phyloP scores from a whole-genome alignment of 2,797 vertebrate species.

The Pantherophis vulpinus region DNA sequence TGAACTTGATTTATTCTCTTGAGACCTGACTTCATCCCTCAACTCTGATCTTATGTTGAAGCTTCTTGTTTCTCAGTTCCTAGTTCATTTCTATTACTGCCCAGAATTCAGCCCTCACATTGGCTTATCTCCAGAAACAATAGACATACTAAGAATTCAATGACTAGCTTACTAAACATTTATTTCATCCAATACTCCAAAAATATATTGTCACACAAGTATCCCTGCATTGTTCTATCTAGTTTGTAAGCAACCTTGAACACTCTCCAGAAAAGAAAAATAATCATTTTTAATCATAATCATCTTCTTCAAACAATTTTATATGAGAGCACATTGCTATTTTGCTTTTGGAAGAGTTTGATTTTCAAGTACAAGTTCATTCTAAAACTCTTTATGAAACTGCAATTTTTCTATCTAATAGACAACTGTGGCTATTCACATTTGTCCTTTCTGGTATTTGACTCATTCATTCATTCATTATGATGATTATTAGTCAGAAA shows the following conservation, averaged over 20 bases:
- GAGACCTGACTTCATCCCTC: neutral
- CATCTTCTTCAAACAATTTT: neutral
- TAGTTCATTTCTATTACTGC: neutral
- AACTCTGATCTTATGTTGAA: neutral
- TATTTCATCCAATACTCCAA: neutral
- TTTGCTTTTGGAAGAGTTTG: neutral
- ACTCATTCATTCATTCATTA: neutral
- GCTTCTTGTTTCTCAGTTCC: neutral
- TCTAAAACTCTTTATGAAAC: neutral
- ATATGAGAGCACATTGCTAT: neutral
- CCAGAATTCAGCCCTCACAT: neutral
- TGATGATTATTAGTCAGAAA: neutral
- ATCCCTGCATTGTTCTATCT: neutral
- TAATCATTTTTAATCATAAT: neutral
- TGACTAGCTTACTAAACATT: neutral
- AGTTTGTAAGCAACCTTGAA: neutral
- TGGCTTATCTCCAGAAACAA: neutral
- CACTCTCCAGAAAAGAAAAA: neutral
- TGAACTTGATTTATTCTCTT: neutral
- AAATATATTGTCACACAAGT: neutral
- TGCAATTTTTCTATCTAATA: neutral
- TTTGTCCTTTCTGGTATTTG: neutral
- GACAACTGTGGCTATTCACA: neutral
- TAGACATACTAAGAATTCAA: neutral
- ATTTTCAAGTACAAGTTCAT: neutral